Evolutionary conservation across 2,113 vertebrate genomes (phyloP), one percentile per base, ranked within the genome.

Genomic region (Myotis davidii): DNA sequence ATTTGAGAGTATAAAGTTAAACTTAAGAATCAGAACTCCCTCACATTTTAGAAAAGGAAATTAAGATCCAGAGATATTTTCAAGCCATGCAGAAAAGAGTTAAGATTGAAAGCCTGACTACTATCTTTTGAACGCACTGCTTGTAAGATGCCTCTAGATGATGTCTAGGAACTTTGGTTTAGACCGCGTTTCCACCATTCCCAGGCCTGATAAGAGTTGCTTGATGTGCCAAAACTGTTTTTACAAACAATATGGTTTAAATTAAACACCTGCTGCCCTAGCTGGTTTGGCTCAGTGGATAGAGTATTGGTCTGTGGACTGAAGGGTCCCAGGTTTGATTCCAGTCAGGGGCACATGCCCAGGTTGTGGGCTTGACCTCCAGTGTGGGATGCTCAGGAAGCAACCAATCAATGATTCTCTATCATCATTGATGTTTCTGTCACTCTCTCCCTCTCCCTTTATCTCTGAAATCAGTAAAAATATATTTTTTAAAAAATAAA

Each of bases 21-120:
- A 48, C 27, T 61, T 79, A 86, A 70, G 16, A 1, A 78, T 73
- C 20, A 48, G 29, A 91, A 64, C 5, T n/a, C 3, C 67, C 50
- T 94, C 3, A 50, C 42, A 88, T 91, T 84, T 64, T 90, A 90
- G 52, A 78, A 94, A 77, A 92, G 59, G 56, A 59, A 59, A 59
- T 59, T 59, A 59, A 25, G 56, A 59, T 59, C 9, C 56, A 59
- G 23, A 25, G 56, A 25, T 50, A 77, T 65, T 81, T 82, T 17
- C n/a, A 88, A 72, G n/a, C 34, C 39, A 67, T 50, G 20, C 34
- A 67, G 42, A 17, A 61, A 86, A 77, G n/a, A 7, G 61, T 72
- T 92, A 67, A 70, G 20, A 59, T 2, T 93, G 10, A 54, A 89
- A 32, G 3, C 50, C 88, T 82, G n/a, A 56, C 25, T 42, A 39